Percentiles rank a stretch among this genome's conserved stretches.
phyloP scores from a whole-genome alignment of 2,113 vertebrate species.

The Dolichotis patagonum region DNA sequence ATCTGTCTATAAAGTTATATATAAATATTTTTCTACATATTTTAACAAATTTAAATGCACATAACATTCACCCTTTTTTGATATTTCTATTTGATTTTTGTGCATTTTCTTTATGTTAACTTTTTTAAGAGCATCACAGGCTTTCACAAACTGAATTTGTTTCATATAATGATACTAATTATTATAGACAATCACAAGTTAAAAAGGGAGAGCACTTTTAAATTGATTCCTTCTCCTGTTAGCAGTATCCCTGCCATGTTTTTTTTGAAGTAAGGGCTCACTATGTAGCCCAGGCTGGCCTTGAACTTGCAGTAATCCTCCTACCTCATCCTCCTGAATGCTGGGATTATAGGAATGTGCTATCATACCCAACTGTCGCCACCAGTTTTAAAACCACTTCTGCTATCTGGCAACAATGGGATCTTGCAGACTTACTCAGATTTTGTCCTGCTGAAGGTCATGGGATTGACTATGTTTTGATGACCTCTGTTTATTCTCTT shows the following conservation, averaged over 20 bases:
- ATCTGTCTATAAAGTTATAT: neutral
- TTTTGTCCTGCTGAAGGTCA: slow-evolving; percentile 37
- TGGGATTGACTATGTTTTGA: slow-evolving; percentile 24
- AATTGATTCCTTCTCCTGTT: slow-evolving; percentile 21
- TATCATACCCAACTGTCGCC: neutral
- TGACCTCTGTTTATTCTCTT: neutral
- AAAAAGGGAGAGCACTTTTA: slow-evolving; percentile 8
- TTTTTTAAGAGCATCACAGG: slow-evolving; percentile 14
- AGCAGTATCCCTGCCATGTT: neutral
- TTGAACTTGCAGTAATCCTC: neutral
- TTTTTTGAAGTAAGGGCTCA: neutral
- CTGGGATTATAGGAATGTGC: neutral
- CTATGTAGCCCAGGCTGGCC: neutral
- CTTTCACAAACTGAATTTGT: slow-evolving; percentile 40
- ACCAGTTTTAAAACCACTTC: slow-evolving; percentile 36
- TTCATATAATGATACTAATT: slow-evolving; percentile 27
- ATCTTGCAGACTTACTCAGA: slow-evolving; percentile 23
- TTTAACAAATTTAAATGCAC: slow-evolving; percentile 43
- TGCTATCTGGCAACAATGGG: slow-evolving; percentile 26
- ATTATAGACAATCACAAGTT: slow-evolving; percentile 1
- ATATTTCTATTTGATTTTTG: neutral
- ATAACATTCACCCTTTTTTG: neutral
- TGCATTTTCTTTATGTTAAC: slow-evolving; percentile 52
- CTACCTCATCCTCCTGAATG: neutral
- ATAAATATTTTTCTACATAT: slow-evolving; percentile 19